A percentile compares a stretch with the other conserved stretches of the same genome.
phyloP scores from a whole-genome alignment of 2,113 vertebrate species.

The Lasiurus cinereus region DNA sequence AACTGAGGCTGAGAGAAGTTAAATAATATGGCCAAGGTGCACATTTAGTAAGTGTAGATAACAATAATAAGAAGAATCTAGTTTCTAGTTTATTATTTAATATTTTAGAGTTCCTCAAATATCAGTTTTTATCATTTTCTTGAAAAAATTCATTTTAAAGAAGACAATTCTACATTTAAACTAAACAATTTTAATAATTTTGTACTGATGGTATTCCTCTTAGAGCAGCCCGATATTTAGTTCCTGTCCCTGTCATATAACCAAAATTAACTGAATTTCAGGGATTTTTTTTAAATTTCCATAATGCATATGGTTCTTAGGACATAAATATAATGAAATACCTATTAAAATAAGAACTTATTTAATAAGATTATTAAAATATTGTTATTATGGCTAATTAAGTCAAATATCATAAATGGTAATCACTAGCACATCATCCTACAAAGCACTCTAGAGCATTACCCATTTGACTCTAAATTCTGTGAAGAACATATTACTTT shows the following conservation, averaged over 20 bases:
- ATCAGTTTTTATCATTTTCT: background rate
- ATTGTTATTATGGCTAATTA: background rate
- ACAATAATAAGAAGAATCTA: background rate
- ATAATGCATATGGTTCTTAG: background rate
- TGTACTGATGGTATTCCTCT: background rate
- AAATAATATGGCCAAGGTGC: background rate
- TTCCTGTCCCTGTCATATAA: background rate
- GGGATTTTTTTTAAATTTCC: background rate
- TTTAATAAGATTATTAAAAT: background rate
- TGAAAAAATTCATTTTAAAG: conserved; percentile 6
- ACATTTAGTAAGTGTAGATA: background rate
- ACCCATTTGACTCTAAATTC: background rate
- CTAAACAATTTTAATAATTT: background rate
- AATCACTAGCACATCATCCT: background rate
- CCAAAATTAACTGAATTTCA: conserved; percentile 2
- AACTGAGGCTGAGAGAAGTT: too few relatives aligned
- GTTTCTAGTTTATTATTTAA: background rate
- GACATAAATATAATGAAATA: background rate
- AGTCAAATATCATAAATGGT: background rate
- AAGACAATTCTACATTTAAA: background rate
- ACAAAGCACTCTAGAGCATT: background rate
- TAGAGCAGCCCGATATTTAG: too few relatives aligned
- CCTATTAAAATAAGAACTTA: background rate
- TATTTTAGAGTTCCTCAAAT: background rate
- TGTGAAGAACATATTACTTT: background rate